Evolutionary conservation across 2,888 invertebrate species (phyloP).

Genomic region (Linyphia triangularis): DNA sequence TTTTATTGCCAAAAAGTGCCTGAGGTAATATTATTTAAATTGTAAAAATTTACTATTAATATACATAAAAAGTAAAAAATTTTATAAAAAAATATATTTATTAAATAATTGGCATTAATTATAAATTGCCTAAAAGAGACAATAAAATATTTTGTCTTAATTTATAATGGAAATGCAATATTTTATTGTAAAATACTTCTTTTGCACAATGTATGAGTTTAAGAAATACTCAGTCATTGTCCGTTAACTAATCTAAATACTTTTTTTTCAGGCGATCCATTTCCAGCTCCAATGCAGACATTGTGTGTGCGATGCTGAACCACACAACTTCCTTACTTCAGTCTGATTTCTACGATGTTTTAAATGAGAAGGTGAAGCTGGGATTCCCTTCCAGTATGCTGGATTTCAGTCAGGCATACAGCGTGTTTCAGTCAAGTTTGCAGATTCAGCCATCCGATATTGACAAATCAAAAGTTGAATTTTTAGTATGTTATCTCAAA

Average conservation of each 20-base stretch:
- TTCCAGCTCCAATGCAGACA: constrained; percentile 94
- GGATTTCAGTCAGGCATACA: constrained; percentile 86
- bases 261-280: constrained; percentile 87
- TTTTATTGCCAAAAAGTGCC: constrained; percentile 96
- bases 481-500: constrained; percentile 84
- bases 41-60: neutral
- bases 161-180: neutral
- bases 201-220: no score
- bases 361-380: constrained; percentile 87
- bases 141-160: neutral
- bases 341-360: constrained; percentile 87
- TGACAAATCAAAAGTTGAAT: constrained; percentile 88
- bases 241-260: no score
- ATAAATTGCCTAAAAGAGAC: neutral
- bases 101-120: neutral
- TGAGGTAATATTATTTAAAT: constrained; percentile 83
- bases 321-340: constrained; percentile 93
- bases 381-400: constrained; percentile 85
- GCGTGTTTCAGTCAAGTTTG: constrained; percentile 88
- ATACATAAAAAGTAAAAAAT: no score
- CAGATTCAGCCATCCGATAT: constrained; percentile 86
- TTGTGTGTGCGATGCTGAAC: constrained; percentile 97
- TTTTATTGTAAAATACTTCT: neutral
- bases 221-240: no score
- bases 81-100: constrained; percentile 74